Percentiles rank a stretch among this genome's conserved stretches.
phyloP scores from a whole-genome alignment of 2,113 vertebrate species.

The Ammodytes marinus region DNA sequence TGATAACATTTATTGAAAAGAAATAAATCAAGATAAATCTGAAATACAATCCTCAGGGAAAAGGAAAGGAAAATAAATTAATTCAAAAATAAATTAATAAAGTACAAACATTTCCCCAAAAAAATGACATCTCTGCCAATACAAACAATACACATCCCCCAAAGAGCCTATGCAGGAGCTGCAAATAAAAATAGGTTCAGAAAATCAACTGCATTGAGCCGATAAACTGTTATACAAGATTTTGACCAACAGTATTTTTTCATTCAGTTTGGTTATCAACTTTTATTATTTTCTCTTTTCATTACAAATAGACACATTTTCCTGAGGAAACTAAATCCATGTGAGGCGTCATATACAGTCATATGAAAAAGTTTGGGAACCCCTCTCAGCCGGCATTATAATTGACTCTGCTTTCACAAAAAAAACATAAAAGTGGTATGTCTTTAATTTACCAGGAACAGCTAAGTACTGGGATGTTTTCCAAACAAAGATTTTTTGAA shows the following conservation, averaged over 20 bases:
- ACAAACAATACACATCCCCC: constrained; percentile 52
- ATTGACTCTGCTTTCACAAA: too few species aligned
- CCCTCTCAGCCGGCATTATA: too few species aligned
- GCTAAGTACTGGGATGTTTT: too few species aligned
- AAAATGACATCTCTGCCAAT: constrained; percentile 71
- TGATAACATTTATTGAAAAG: constrained; percentile 81
- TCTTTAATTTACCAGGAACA: too few species aligned
- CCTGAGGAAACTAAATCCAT: constrained; percentile 82
- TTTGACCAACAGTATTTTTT: constrained; percentile 46
- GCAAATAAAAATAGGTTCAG: constrained; percentile 35
- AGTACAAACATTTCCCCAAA: constrained; percentile 72
- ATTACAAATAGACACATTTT: constrained; percentile 76
- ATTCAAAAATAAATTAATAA: constrained; percentile 80
- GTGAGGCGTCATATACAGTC: constrained; percentile 51
- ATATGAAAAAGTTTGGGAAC: too few species aligned
- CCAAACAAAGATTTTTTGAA: too few species aligned
- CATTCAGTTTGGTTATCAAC: constrained; percentile 54
- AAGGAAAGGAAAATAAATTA: constrained; percentile 75
- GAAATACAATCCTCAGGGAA: constrained; percentile 67
- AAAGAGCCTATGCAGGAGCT: constrained; percentile 30
- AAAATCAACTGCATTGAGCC: background rate
- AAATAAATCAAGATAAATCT: constrained; percentile 70
- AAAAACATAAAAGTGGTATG: too few species aligned
- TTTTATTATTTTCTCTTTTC: constrained; percentile 60
- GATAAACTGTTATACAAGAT: constrained; percentile 37